Evolutionary conservation across 2,113 vertebrate species (phyloP).

Genomic region (Sapajus apella): DNA sequence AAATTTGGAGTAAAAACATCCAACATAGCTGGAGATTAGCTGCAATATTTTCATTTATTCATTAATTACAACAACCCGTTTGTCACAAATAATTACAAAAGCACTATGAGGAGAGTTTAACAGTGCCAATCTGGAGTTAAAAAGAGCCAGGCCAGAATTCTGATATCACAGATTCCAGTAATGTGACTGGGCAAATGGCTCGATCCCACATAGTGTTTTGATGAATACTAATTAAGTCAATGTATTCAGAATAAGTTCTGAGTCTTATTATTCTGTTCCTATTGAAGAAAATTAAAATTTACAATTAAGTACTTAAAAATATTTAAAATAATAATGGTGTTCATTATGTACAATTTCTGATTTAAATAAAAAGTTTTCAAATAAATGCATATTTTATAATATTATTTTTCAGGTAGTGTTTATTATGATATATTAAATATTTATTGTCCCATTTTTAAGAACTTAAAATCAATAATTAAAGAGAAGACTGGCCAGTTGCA

Average conservation of each 20-base stretch:
- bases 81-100: background rate
- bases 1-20: background rate
- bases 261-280: background rate
- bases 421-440: slow-evolving; percentile 33
- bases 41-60: background rate
- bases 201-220: background rate
- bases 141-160: background rate
- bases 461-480: slow-evolving; percentile 63
- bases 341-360: background rate
- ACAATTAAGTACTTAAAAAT: background rate
- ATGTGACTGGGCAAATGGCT: background rate
- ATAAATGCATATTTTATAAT: slow-evolving; percentile 45
- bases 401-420: slow-evolving; percentile 8
- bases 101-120: background rate
- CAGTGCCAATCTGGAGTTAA: background rate
- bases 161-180: background rate
- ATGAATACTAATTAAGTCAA: background rate
- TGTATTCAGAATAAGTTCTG: background rate
- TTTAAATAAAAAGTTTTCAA: background rate
- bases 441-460: slow-evolving; percentile 56
- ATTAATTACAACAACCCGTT: background rate
- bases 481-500: background rate
- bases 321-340: background rate
- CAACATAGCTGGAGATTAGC: background rate
- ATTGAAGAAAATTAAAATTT: background rate